Base-by-base conservation (phyloP, 2,797 vertebrate species). In the Premnoplex brunnescens region DNA sequence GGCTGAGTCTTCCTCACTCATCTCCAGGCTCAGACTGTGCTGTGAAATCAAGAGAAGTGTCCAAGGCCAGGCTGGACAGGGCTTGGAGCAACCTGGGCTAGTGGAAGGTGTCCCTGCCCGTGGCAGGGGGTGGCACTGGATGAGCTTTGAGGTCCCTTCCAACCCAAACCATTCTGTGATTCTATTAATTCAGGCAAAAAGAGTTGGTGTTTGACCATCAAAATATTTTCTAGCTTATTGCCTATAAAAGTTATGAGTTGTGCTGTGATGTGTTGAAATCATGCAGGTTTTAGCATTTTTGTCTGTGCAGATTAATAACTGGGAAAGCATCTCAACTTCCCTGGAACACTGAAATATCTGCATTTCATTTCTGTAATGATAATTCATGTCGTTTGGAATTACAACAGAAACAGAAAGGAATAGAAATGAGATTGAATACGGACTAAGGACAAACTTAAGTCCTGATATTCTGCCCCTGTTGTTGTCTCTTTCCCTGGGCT, bases 41-140 rank as follows among this genome's bases (percentile, higher is more conserved):
- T 52, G 18, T 30, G 28, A 52, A 52, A 28, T 52, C 51, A 30
- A 52, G 51, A 32, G 51, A 52, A 54, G 4, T 59, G 59, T 0
- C 60, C 68, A 14, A 28, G 36, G 32, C 26, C 66, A n/a, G 51
- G 22, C 2, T 54, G 28, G 51, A 32, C 4, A 3, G 51, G 7
- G 51, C 51, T 49, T 1, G 46, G 39, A 76, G 18, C 27, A 23
- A 0, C 22, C 59, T 72, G 85, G 59, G 11, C 10, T 5, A 5
- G 28, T 14, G 59, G 18, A 0, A 88, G 10, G 7, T 44, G 59
- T 30, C n/a, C 44, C 44, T 73, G 52, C 11, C 62, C 23, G 6
- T 9, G 32, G 14, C 18, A 43, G 5, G 15, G 49, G 19, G 9
- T 41, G 63, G 3, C 1, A 41, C 3, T 2, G 7, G 36, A 2